Conservation (phyloP, 2,113 vertebrate species). For the Sigmodon hispidus region DNA sequence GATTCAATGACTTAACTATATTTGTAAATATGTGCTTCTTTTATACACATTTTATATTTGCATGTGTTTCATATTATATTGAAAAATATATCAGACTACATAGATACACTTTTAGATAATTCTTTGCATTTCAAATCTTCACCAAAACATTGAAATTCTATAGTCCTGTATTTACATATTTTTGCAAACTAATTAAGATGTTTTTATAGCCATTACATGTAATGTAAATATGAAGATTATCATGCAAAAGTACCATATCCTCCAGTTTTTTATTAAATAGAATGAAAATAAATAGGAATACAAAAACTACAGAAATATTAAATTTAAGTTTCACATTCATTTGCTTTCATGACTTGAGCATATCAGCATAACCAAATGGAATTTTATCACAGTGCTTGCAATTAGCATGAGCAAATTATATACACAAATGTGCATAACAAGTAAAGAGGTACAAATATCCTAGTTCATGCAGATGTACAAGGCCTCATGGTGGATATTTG, state of each 20-base stretch:
- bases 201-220: constrained; percentile 24
- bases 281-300: constrained; percentile 58
- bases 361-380: constrained; percentile 44
- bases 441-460: constrained; percentile 18
- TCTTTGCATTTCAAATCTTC: constrained; percentile 1
- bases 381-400: constrained; percentile 52
- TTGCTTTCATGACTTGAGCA: constrained; percentile 59
- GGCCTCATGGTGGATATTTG: constrained; percentile 52
- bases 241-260: constrained; percentile 65
- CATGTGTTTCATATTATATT: constrained; percentile 1
- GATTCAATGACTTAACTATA: constrained; percentile 24
- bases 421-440: constrained; percentile 38
- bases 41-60: constrained; percentile 39
- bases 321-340: constrained; percentile 50
- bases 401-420: constrained; percentile 39
- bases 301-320: constrained; percentile 67
- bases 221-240: constrained; percentile 55
- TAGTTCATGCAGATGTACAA: constrained; percentile 69
- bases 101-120: constrained; percentile 24
- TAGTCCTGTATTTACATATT: not conserved
- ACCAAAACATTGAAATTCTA: not conserved
- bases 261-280: constrained; percentile 47
- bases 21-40: constrained; percentile 32
- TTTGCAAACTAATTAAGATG: not conserved
- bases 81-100: constrained; percentile 40